Base-by-base conservation (phyloP, 1,140 invertebrate genomes). In the Melipona quadrifasciata region DNA sequence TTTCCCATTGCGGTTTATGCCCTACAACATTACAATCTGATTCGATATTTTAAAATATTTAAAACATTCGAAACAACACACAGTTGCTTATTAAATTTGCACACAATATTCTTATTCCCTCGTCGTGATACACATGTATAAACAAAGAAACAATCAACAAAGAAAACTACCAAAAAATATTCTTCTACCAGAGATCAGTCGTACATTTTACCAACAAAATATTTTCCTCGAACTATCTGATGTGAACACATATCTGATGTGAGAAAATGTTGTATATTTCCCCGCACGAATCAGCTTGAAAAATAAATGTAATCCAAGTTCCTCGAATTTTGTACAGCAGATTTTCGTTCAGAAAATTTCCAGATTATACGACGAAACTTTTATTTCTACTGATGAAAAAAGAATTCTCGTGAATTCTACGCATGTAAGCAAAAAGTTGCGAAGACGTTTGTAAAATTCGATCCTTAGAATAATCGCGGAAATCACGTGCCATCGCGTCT, bases 81-180 rank as follows among this genome's bases (percentile, higher is more conserved):
- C 31, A 55, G 82, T 19, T 34, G 24, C 77, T 73, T 71, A 73
- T 51, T 67, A 80, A 74, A 80, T 80, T 80, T 73, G 39, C 31
- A n/a, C 31, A 5, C 19, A 24, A 55, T 73, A 80, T 80, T 84
- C 14, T 39, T 55, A 72, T 27, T 17, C 24, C 16, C 39, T 6
- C 16, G 31, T 24, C 67, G 6, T 39, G 68, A 72, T 65, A 80
- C 11, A n/a, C 21, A 8, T 2, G 14, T 34, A 47, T 84, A n/a
- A n/a, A n/a, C n/a, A n/a, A n/a, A n/a, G 67, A 73, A 80, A 80
- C 58, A 58, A 65, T 74, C 51, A 61, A 39, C 8, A 16, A 19
- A 51, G 58, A 21, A 67, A 80, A 68, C 27, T 8, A 70, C 0
- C 14, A 31, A 58, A 12, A 72, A 17, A 57, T 27, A 21, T 53